These are phyloP conservation scores for Erpobdella octoculata DNA, from an alignment of 2,888 invertebrate species.

Conservation along the genomic window DNA sequence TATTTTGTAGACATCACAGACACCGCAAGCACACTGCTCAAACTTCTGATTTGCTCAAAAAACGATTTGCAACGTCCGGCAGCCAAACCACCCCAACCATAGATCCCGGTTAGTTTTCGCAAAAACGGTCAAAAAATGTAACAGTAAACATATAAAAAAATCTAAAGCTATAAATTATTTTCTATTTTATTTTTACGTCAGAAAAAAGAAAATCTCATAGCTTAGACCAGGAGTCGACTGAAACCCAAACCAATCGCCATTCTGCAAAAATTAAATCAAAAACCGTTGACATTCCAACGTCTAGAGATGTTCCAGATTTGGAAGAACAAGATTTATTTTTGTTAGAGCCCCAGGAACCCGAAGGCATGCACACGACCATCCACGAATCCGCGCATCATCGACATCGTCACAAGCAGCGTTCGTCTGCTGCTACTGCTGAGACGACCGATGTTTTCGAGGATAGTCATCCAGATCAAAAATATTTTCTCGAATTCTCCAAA, in stretches of 20 bases:
- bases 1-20: too few relatives aligned
- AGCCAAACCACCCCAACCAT: slow-evolving; percentile 21
- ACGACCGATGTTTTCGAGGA: neutral
- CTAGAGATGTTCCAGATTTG: neutral
- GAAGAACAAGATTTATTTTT: neutral
- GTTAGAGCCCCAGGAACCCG: neutral
- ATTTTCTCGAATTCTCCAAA: neutral
- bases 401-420: slow-evolving; percentile 9
- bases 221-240: slow-evolving; percentile 14
- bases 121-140: neutral
- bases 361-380: neutral
- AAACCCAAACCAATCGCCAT: neutral
- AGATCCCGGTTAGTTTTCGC: neutral
- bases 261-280: neutral
- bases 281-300: slow-evolving; percentile 3
- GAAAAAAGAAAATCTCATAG: slow-evolving; percentile 15
- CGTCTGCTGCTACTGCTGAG: neutral
- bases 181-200: neutral
- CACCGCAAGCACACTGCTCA: slow-evolving; percentile 8
- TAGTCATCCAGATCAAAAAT: neutral
- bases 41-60: slow-evolving; percentile 14
- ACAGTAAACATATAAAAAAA: neutral
- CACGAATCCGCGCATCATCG: neutral
- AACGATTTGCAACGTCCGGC: slow-evolving; percentile 4
- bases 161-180: neutral